Conservation (phyloP, 2,888 invertebrate species). For the Hylaea fasciaria region DNA sequence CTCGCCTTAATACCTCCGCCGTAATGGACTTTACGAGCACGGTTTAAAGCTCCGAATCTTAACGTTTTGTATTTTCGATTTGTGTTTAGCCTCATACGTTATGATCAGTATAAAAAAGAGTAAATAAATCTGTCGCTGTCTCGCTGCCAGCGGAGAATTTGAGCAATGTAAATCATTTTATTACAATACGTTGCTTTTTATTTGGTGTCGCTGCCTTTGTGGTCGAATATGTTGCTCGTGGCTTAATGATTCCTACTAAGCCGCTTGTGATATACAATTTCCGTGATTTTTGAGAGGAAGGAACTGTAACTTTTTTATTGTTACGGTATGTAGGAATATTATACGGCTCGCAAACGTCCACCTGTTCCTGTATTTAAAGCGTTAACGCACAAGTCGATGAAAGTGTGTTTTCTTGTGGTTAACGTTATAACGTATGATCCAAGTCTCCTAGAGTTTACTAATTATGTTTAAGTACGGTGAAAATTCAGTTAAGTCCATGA, state of each 20-base stretch:
- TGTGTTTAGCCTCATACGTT: constrained; percentile 79
- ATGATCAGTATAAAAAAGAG: constrained; percentile 78
- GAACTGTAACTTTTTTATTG: constrained; percentile 16
- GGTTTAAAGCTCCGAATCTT: constrained; percentile 58
- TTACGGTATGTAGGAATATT: background rate
- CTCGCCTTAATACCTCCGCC: constrained; percentile 55
- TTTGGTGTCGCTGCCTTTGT: constrained; percentile 70
- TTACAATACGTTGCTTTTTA: constrained; percentile 77
- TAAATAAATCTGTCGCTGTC: constrained; percentile 79
- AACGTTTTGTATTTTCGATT: constrained; percentile 59
- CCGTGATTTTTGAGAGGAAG: constrained; percentile 31
- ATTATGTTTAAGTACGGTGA: too few species aligned
- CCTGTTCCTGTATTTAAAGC: too few species aligned
- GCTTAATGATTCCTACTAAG: constrained; percentile 56
- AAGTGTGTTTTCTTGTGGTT: too few species aligned
- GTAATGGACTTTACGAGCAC: constrained; percentile 64
- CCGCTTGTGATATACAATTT: constrained; percentile 39
- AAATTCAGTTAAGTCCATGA: background rate
- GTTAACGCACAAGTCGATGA: too few species aligned
- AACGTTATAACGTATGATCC: too few species aligned
- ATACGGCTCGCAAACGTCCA: background rate
- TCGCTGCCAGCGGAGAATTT: constrained; percentile 75
- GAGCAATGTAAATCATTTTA: constrained; percentile 83
- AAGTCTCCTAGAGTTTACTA: too few species aligned
- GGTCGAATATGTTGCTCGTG: constrained; percentile 65